These are phyloP conservation scores for Pandemis cinnamomeana DNA, from an alignment of 2,888 invertebrate species.

Conservation along the genomic window DNA sequence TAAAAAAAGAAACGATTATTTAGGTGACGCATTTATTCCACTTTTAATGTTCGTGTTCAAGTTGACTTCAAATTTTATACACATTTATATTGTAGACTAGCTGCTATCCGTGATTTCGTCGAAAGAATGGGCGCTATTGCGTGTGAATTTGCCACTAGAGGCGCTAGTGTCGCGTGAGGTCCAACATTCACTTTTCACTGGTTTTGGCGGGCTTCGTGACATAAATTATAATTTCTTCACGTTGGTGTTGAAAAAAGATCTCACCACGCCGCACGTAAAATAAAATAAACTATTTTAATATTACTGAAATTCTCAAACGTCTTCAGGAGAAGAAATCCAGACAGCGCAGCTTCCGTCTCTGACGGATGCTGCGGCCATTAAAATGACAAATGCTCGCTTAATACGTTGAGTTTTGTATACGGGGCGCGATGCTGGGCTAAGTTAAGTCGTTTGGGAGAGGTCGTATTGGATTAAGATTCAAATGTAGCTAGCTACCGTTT, in stretches of 20 bases:
- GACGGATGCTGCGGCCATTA: conserved; percentile 26
- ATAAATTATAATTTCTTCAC: no score
- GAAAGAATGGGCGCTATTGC: no score
- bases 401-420: conserved; percentile 22
- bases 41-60: no score
- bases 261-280: not conserved
- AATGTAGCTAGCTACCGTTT: not conserved
- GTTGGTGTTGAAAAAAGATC: no score
- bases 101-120: no score
- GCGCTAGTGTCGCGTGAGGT: no score
- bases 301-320: not conserved
- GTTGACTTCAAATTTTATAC: no score
- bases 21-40: no score
- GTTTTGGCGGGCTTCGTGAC: no score
- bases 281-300: conserved; percentile 8
- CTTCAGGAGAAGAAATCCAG: conserved; percentile 6
- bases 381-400: conserved; percentile 31
- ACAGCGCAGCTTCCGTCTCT: conserved; percentile 15
- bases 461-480: conserved; percentile 6
- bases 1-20: no score
- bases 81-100: conserved; percentile 35
- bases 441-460: conserved; percentile 24
- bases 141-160: no score
- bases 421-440: conserved; percentile 5
- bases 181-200: no score